phyloP scores from a whole-genome alignment of 2,888 invertebrate species.

The Aphrophora alni region DNA sequence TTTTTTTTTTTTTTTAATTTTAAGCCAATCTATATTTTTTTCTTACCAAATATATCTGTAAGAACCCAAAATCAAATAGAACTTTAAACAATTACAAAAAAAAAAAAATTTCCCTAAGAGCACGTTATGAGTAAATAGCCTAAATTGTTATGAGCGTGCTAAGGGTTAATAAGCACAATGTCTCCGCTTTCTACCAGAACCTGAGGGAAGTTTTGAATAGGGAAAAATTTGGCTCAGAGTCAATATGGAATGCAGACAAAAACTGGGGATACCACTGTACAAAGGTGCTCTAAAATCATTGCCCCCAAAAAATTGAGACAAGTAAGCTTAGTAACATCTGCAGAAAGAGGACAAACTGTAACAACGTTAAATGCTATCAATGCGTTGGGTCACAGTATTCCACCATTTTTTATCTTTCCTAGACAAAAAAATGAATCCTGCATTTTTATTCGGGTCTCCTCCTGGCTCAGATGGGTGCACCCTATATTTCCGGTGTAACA shows the following conservation, averaged over 20 bases:
- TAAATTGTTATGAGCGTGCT: too few relatives aligned
- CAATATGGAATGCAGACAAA: constrained; percentile 50
- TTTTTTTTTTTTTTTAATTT: too few relatives aligned
- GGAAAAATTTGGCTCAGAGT: constrained; percentile 35
- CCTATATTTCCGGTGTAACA: too few relatives aligned
- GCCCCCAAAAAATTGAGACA: constrained; percentile 49
- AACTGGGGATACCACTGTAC: constrained; percentile 50
- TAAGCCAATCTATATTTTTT: too few relatives aligned
- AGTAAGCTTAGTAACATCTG: constrained; percentile 50
- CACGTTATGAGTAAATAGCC: too few relatives aligned
- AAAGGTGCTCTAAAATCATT: constrained; percentile 47
- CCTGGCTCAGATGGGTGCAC: too few relatives aligned
- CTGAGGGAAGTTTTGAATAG: constrained; percentile 39
- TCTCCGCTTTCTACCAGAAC: constrained; percentile 38
- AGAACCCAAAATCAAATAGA: too few relatives aligned
- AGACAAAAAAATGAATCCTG: constrained; percentile 13
- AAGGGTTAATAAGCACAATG: constrained; percentile 29
- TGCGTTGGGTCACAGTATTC: constrained; percentile 47
- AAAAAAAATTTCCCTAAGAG: too few relatives aligned
- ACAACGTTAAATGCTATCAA: constrained; percentile 45
- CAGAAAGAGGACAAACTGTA: constrained; percentile 50
- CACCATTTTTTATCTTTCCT: constrained; percentile 51
- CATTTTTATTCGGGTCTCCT: too few relatives aligned
- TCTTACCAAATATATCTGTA: too few relatives aligned
- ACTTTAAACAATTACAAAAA: too few relatives aligned